phyloP scores from a whole-genome alignment of 2,888 invertebrate genomes.

The Teleiodes luculella region DNA sequence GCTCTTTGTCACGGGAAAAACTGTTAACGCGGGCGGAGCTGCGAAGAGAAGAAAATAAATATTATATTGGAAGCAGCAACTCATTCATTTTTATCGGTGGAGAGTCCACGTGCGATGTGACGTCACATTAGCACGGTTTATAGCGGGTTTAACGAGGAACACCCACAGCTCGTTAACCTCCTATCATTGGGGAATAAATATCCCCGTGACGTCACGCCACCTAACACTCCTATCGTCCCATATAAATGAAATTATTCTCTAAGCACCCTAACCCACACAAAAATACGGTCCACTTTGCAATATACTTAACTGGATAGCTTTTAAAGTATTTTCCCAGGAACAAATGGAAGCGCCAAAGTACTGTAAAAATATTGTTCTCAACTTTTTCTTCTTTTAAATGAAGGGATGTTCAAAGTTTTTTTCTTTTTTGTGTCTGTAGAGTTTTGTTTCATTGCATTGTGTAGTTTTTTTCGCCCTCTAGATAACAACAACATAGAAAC shows the following conservation, averaged over 20 bases:
- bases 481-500: too few relatives aligned
- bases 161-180: constrained; percentile 61
- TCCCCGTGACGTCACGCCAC: constrained; percentile 43
- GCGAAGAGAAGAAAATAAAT: too few relatives aligned
- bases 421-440: neutral
- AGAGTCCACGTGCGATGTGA: constrained; percentile 42
- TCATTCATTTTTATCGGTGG: constrained; percentile 29
- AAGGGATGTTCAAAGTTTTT: neutral
- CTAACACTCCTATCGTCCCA: constrained; percentile 35
- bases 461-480: too few relatives aligned
- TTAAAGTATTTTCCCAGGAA: constrained; percentile 43
- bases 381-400: constrained; percentile 11
- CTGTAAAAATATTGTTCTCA: constrained; percentile 27
- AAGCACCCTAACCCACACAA: constrained; percentile 32
- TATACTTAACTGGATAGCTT: constrained; percentile 22
- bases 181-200: constrained; percentile 53
- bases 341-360: constrained; percentile 45
- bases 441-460: neutral
- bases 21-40: too few relatives aligned
- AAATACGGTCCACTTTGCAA: constrained; percentile 35
- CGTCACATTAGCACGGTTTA: constrained; percentile 58
- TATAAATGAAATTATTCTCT: constrained; percentile 37
- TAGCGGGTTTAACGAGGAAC: constrained; percentile 55
- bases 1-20: too few relatives aligned
- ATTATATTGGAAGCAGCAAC: constrained; percentile 26